Percentiles rank a stretch among this genome's conserved stretches.
Evolutionary conservation across 2,797 vertebrate species (phyloP).

Genomic region (Rhadinocentrus ornatus): DNA sequence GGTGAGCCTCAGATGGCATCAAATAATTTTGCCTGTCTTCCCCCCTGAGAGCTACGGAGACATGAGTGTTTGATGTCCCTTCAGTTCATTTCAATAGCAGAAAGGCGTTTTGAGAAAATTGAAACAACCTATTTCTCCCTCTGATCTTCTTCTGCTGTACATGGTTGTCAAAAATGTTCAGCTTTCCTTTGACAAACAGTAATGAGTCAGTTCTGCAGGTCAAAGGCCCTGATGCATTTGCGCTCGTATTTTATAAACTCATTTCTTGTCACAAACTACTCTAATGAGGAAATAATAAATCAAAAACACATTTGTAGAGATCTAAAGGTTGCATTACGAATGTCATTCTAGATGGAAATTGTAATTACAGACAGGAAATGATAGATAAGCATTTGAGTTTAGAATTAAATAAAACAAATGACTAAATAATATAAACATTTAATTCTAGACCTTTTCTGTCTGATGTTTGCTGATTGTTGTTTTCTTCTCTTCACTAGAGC

Average conservation of each 20-base stretch:
- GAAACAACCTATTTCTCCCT: conserved; percentile 76
- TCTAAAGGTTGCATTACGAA: conserved; percentile 93
- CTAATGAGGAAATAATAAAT: conserved; percentile 96
- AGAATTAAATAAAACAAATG: conserved; percentile 88
- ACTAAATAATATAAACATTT: conserved; percentile 94
- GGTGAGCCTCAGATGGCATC: conserved; percentile 70
- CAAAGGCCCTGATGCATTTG: conserved; percentile 94
- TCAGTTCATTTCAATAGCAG: conserved; percentile 69
- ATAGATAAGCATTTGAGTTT: conserved; percentile 94
- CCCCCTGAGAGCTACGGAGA: conserved; percentile 57
- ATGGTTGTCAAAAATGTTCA: conserved; percentile 93
- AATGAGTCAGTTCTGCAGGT: conserved; percentile 93
- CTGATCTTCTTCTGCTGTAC: conserved; percentile 83
- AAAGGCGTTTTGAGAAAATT: conserved; percentile 72
- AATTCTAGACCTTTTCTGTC: conserved; percentile 86
- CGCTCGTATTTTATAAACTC: conserved; percentile 95
- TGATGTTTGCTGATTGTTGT: conserved; percentile 71
- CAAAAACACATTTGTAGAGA: conserved; percentile 91
- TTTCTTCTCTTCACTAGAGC: conserved; percentile 38
- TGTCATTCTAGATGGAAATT: conserved; percentile 96
- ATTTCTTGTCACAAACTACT: conserved; percentile 92
- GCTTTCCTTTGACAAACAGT: conserved; percentile 90
- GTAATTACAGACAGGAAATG: conserved; percentile 99
- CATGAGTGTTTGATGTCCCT: conserved; percentile 72
- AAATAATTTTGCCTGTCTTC: conserved; percentile 70